Evolutionary conservation across 2,797 vertebrate genomes (phyloP), one percentile per base, ranked within the genome.

Genomic region (Leptatherina wallacei): DNA sequence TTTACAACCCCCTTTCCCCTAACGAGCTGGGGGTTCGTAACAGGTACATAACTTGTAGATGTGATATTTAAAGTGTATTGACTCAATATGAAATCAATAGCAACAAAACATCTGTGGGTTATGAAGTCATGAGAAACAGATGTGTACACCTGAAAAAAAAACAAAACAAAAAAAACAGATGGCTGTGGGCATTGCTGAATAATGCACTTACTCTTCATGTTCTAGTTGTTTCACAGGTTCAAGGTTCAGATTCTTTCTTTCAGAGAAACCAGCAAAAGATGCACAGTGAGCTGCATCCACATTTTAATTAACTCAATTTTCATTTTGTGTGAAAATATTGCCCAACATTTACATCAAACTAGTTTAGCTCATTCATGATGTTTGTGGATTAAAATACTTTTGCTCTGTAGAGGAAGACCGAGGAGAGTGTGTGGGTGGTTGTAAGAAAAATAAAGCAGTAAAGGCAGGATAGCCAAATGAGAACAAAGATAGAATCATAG

Each of bases 191-290:
- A 69, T 83, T 77, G 72, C 76, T 90, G 66, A 91, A 90, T 88
- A 90, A 90, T 90, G 72, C 85, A 91, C 58, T 74, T 78, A 75
- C 64, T 84, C 76, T 61, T 85, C 66, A 56, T 36, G 70, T 77
- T 79, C 36, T 75, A 77, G 51, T 75, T 71, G 56, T 85, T 74
- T 77, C 65, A 35, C 22, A 82, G 56, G 71, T 20, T 60, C 35
- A 30, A 18, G 38, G 71, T 74, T 70, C 70, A 83, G 49, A 63
- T 64, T 38, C 16, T 56, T 14, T 75, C 70, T 71, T 80, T 69
- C 33, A 59, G 49, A 71, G 42, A 66, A 83, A 63, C 51, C 44
- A 71, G 72, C 61, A 61, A 68, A 61, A 69, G 67, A 67, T 61
- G 61, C 51, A 80, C 44, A 63, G 62, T 3, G 47, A 67, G 60